phyloP scores from a whole-genome alignment of 2,888 invertebrate species.

The Agrenia bidenticulata region DNA sequence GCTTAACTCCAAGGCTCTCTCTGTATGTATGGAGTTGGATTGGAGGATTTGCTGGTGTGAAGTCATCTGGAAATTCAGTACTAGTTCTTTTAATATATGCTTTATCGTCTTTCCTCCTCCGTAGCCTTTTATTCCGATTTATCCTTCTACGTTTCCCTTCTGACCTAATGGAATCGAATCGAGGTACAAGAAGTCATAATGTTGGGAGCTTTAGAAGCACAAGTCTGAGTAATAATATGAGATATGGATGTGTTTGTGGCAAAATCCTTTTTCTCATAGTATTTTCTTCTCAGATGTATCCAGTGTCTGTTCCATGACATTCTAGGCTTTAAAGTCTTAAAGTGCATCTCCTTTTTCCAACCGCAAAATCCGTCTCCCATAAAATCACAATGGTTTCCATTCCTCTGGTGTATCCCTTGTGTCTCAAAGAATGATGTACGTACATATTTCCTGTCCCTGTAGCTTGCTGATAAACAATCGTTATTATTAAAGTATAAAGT shows the following conservation, averaged over 20 bases:
- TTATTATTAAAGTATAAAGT: too few species aligned
- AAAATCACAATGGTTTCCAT: conserved; percentile 8
- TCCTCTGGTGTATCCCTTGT: too few species aligned
- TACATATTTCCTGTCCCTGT: too few species aligned
- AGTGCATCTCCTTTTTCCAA: conserved; percentile 48
- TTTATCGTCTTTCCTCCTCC: background rate
- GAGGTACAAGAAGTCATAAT: background rate
- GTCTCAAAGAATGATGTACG: too few species aligned
- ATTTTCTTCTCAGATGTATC: conserved; percentile 9
- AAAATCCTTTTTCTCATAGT: background rate
- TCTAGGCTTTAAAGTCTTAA: conserved; percentile 10
- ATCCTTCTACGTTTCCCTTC: background rate
- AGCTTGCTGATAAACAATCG: too few species aligned
- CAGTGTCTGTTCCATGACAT: conserved; percentile 1
- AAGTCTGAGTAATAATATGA: conserved; percentile 1
- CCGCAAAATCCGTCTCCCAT: conserved; percentile 40
- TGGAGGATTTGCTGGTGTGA: conserved; percentile 13
- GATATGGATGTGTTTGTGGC: background rate
- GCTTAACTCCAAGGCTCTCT: conserved; percentile 14
- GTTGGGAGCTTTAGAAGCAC: too few species aligned
- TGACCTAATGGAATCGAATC: conserved; percentile 9
- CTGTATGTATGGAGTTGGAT: too few species aligned
- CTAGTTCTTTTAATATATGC: background rate
- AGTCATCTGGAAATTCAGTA: conserved; percentile 18
- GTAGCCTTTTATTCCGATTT: too few species aligned